Percentiles rank a stretch among this genome's conserved stretches.
Conservation (phyloP, 1,140 invertebrate species). For the Lepidotrigona ventralis region DNA sequence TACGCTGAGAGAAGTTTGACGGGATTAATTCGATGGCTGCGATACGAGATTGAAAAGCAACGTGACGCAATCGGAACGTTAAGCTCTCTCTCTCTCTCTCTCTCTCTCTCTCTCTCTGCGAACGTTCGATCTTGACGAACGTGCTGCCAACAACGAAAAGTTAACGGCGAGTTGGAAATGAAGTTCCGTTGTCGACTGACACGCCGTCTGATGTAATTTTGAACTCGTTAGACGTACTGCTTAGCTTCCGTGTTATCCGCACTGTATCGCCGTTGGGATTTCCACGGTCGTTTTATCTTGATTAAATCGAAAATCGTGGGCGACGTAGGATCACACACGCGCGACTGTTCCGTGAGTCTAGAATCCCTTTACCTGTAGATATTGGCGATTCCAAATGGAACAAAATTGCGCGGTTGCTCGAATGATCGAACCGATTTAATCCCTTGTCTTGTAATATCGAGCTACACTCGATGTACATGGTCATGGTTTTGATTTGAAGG, state of each 20-base stretch:
- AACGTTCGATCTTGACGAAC: not conserved
- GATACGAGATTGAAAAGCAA: not conserved
- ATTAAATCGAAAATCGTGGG: constrained; percentile 43
- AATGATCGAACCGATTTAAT: not conserved
- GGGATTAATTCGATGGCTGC: not conserved
- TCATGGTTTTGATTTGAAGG: too few relatives aligned
- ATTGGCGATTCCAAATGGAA: not conserved
- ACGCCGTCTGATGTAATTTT: constrained; percentile 44
- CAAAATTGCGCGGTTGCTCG: not conserved
- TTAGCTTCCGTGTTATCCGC: constrained; percentile 42
- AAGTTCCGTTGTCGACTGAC: constrained; percentile 11
- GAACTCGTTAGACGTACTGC: constrained; percentile 33
- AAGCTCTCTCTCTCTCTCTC: too few relatives aligned
- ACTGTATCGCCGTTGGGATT: constrained; percentile 29
- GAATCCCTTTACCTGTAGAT: not conserved
- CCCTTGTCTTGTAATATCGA: too few relatives aligned
- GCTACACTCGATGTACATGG: too few relatives aligned
- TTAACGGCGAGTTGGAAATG: constrained; percentile 1
- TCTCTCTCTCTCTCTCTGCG: too few relatives aligned
- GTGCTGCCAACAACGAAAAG: not conserved
- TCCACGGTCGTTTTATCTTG: constrained; percentile 40
- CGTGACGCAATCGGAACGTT: not conserved
- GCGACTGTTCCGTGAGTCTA: not conserved
- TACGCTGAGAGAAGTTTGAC: not conserved
- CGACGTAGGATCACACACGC: constrained; percentile 26